Conservation (phyloP, 2,113 vertebrate genomes). For the Chaetura pelagica region DNA sequence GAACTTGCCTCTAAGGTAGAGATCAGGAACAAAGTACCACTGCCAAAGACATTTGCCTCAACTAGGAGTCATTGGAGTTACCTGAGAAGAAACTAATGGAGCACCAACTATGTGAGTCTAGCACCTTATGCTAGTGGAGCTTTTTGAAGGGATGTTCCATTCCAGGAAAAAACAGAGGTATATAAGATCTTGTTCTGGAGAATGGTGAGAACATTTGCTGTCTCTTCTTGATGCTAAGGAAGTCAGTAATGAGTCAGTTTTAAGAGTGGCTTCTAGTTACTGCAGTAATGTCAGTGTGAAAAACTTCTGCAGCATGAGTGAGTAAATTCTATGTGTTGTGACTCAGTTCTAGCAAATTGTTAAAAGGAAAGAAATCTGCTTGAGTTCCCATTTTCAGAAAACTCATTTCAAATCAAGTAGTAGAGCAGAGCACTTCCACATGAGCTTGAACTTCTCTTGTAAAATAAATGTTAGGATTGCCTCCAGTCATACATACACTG, state of each 20-base stretch:
- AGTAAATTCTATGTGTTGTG: not conserved
- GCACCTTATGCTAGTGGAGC: not conserved
- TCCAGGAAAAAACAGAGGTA: not conserved
- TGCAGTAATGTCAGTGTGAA: not conserved
- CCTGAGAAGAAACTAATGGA: not conserved
- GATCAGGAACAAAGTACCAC: accelerated
- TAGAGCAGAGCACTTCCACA: not conserved
- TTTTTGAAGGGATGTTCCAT: not conserved
- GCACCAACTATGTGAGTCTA: not conserved
- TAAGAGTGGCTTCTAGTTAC: not conserved
- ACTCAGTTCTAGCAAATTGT: not conserved
- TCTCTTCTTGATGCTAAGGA: not conserved
- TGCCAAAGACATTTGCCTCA: accelerated
- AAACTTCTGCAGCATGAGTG: not conserved
- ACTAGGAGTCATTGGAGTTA: not conserved
- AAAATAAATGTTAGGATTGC: not conserved
- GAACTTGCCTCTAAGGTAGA: not conserved
- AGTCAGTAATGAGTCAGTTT: not conserved
- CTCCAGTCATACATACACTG: not conserved
- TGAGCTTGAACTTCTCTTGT: not conserved
- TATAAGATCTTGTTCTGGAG: not conserved
- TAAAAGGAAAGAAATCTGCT: not conserved
- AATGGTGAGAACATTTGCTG: not conserved
- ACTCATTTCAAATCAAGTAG: not conserved
- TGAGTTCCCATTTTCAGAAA: not conserved